Evolutionary conservation across 1,140 invertebrate species (phyloP).

Genomic region (Bombus ignitus): DNA sequence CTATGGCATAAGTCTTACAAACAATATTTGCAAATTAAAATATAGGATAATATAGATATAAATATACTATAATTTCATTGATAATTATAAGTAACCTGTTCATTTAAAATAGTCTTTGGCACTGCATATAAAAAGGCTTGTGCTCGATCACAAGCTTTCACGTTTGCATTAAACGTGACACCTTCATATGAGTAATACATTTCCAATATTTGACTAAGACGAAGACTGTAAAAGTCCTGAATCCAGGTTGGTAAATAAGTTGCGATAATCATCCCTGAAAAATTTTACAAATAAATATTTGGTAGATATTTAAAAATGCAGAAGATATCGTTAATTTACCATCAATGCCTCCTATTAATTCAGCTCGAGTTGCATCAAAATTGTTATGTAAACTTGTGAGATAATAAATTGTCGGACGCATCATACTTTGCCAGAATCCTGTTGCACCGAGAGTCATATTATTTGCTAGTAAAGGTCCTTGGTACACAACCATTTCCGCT

Average conservation of each 20-base stretch:
- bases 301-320: background rate
- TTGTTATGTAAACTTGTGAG: constrained; percentile 79
- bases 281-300: constrained; percentile 19
- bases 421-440: constrained; percentile 87
- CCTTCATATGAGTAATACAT: constrained; percentile 88
- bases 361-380: constrained; percentile 86
- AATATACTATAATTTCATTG: constrained; percentile 1
- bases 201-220: constrained; percentile 86
- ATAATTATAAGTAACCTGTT: constrained; percentile 67
- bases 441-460: constrained; percentile 82
- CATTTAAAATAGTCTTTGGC: constrained; percentile 67
- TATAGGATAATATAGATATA: background rate
- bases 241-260: constrained; percentile 83
- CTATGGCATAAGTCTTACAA: constrained; percentile 62
- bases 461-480: constrained; percentile 82
- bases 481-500: constrained; percentile 85
- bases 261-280: constrained; percentile 85
- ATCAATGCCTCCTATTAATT: constrained; percentile 87
- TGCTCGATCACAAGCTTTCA: constrained; percentile 84
- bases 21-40: constrained; percentile 18
- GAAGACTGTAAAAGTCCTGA: constrained; percentile 79
- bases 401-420: constrained; percentile 84
- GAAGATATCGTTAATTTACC: constrained; percentile 78
- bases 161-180: constrained; percentile 82
- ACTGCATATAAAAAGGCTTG: constrained; percentile 76